Conservation (phyloP, 2,113 vertebrate genomes). For the Gymnarchus niloticus region DNA sequence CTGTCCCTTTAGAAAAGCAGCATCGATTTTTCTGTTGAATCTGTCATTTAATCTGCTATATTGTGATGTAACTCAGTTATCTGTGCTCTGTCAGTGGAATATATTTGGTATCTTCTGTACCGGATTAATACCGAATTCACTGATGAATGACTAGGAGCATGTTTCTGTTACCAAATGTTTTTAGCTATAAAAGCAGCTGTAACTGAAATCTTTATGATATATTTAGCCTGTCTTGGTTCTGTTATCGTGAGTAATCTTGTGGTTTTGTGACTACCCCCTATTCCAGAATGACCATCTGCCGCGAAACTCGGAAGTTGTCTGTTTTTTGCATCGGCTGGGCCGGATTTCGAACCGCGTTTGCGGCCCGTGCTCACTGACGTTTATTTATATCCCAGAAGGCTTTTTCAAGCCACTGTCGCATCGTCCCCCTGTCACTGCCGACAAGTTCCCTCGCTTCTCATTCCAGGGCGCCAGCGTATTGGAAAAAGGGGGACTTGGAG, state of each 20-base stretch:
- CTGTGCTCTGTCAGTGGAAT: not conserved
- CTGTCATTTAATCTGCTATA: conserved; percentile 22
- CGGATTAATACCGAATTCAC: not conserved
- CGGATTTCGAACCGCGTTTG: conserved; percentile 49
- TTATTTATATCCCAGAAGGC: conserved; percentile 61
- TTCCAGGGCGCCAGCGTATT: conserved; percentile 67
- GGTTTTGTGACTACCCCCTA: not conserved
- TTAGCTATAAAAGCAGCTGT: not conserved
- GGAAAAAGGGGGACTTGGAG: conserved; percentile 52
- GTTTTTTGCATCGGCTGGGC: not conserved
- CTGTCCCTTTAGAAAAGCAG: conserved; percentile 13
- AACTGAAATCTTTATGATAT: not conserved
- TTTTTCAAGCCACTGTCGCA: conserved; percentile 46
- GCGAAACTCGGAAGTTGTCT: not conserved
- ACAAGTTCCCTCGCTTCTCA: conserved; percentile 52
- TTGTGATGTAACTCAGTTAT: conserved; percentile 19
- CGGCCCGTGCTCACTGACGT: conserved; percentile 47
- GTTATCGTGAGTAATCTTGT: not conserved
- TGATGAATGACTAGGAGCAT: not conserved
- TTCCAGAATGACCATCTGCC: not conserved
- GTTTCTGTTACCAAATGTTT: not conserved
- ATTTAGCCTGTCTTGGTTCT: not conserved
- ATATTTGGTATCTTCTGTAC: not conserved
- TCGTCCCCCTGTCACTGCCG: conserved; percentile 47
- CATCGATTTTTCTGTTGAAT: conserved; percentile 25